Evolutionary conservation across 2,888 invertebrate species (phyloP).

Genomic region (Chloromyia formosa): DNA sequence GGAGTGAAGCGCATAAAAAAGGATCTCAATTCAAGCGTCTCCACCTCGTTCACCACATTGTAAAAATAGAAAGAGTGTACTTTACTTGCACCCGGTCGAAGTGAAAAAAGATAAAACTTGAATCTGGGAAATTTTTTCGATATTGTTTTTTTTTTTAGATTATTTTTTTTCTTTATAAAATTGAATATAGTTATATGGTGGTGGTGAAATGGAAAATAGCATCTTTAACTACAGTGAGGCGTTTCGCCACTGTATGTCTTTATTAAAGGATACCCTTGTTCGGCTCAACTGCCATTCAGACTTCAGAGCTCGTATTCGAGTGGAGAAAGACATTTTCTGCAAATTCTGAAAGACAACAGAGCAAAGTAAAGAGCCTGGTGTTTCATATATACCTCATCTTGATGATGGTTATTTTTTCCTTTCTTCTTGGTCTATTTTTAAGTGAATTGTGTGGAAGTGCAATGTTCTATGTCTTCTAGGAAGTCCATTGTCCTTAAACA

Average conservation of each 20-base stretch:
- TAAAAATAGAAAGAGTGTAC: conserved; percentile 25
- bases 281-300: conserved; percentile 1
- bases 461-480: too few relatives aligned
- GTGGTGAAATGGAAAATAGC: conserved; percentile 2
- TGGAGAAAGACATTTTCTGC: background rate
- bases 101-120: background rate
- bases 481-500: too few relatives aligned
- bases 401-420: too few relatives aligned
- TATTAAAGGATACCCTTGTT: conserved; percentile 22
- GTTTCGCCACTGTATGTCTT: conserved; percentile 10
- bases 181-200: conserved; percentile 3
- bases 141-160: conserved; percentile 4
- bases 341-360: too few relatives aligned
- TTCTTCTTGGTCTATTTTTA: too few relatives aligned
- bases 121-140: conserved; percentile 5
- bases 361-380: too few relatives aligned
- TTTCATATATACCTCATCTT: too few relatives aligned
- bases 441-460: too few relatives aligned
- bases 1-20: conserved; percentile 5
- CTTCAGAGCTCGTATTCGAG: background rate
- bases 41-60: background rate
- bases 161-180: conserved; percentile 18
- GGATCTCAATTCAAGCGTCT: conserved; percentile 5
- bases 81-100: conserved; percentile 4
- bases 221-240: conserved; percentile 26